Conservation (phyloP, 2,797 vertebrate species). For the Karalla daura region DNA sequence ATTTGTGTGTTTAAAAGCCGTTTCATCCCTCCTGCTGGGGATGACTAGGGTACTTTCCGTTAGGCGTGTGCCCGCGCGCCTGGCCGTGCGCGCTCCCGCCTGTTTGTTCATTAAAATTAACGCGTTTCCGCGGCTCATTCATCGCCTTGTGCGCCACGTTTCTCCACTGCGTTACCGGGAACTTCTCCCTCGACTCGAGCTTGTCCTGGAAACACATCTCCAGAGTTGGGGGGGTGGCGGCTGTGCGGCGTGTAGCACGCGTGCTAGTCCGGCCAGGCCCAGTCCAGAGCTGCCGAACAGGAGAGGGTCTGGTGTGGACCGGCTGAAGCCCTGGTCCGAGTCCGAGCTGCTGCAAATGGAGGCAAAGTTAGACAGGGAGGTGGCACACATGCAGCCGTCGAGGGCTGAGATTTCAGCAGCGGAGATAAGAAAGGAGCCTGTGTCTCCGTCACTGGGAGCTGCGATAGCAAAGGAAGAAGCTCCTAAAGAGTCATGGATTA, state of each 20-base stretch:
- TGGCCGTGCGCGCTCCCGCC: slow-evolving; percentile 67
- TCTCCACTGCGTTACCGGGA: not conserved
- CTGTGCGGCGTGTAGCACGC: slow-evolving; percentile 51
- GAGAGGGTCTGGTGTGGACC: too few species aligned
- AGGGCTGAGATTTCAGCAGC: not conserved
- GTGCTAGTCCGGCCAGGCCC: slow-evolving; percentile 55
- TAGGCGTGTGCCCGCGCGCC: slow-evolving; percentile 68
- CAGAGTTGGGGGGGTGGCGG: slow-evolving; percentile 22
- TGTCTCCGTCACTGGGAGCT: not conserved
- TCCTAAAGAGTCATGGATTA: not conserved
- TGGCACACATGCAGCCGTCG: not conserved
- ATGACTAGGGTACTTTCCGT: slow-evolving; percentile 70
- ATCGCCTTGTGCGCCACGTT: not conserved
- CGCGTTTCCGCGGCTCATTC: slow-evolving; percentile 48
- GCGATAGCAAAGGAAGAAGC: slow-evolving; percentile 2
- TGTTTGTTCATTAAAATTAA: slow-evolving; percentile 52
- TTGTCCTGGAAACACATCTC: not conserved
- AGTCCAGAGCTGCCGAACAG: too few species aligned
- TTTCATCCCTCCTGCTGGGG: slow-evolving; percentile 33
- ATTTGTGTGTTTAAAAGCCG: slow-evolving; percentile 4
- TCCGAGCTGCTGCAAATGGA: slow-evolving; percentile 46
- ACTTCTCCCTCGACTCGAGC: not conserved
- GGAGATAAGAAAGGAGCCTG: not conserved
- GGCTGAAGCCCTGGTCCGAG: too few species aligned
- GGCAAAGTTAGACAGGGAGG: slow-evolving; percentile 17